phyloP scores from a whole-genome alignment of 2,113 vertebrate genomes.

The Pachyramphus minor region DNA sequence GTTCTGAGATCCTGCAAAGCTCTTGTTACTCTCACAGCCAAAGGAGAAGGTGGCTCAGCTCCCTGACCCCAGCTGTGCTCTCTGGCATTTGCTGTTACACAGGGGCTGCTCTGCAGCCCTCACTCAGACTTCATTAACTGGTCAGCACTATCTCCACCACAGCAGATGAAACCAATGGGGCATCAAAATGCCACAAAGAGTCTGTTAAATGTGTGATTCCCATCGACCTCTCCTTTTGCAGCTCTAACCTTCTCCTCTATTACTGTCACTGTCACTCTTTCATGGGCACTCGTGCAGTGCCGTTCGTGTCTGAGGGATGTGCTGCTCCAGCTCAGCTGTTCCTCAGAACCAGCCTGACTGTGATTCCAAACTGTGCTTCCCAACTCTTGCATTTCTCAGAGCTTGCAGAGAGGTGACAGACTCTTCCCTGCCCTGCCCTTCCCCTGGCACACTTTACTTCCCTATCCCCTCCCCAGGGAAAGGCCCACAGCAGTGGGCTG shows the following conservation, averaged over 20 bases:
- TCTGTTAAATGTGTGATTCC: not conserved
- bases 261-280: not conserved
- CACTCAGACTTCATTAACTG: not conserved
- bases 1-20: not conserved
- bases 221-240: not conserved
- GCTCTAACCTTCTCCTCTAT: not conserved
- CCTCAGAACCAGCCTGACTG: not conserved
- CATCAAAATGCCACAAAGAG: slow-evolving; percentile 20
- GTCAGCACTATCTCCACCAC: not conserved
- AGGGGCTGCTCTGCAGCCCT: slow-evolving; percentile 3
- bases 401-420: not conserved
- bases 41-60: not conserved
- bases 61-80: slow-evolving; percentile 11
- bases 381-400: not conserved
- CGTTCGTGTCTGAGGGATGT: not conserved
- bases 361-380: not conserved
- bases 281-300: not conserved
- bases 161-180: slow-evolving; percentile 11
- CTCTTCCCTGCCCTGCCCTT: not conserved
- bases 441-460: not conserved
- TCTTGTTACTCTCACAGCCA: not conserved
- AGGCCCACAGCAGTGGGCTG: not conserved
- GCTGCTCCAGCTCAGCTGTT: not conserved
- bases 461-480: not conserved
- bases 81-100: slow-evolving; percentile 27